A percentile compares a stretch with the other conserved stretches of the same genome.
Evolutionary conservation across 2,797 vertebrate species (phyloP).

Genomic region (Catostomus latipinnis): DNA sequence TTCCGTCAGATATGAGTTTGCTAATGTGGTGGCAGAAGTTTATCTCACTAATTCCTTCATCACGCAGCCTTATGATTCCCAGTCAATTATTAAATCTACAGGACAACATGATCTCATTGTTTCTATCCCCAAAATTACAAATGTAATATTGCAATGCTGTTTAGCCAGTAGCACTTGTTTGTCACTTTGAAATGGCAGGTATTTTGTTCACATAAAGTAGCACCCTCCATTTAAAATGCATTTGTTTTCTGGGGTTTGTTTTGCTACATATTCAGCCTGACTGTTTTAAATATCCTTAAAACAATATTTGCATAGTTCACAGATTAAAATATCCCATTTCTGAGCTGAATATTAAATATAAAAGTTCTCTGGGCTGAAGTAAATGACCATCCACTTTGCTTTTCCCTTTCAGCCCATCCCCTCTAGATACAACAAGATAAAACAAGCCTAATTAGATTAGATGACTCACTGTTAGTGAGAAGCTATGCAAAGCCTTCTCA

Average conservation of each 20-base stretch:
- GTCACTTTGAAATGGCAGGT: not conserved
- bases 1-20: constrained; percentile 45
- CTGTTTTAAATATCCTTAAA: constrained; percentile 25
- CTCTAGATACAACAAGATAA: constrained; percentile 10
- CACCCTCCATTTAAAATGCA: not conserved
- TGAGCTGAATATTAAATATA: not conserved
- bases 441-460: constrained; percentile 28
- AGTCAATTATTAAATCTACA: constrained; percentile 22
- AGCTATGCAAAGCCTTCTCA: constrained; percentile 29
- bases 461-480: constrained; percentile 37
- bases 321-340: not conserved
- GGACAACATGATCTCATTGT: not conserved
- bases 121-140: not conserved
- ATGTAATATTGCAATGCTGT: not conserved
- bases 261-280: not conserved
- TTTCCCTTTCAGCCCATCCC: not conserved
- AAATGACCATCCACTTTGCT: constrained; percentile 7
- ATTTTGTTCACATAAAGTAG: not conserved
- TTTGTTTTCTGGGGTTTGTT: not conserved
- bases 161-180: not conserved
- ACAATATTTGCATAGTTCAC: not conserved
- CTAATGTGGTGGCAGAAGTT: constrained; percentile 38
- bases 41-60: constrained; percentile 30
- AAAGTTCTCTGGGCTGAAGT: not conserved
- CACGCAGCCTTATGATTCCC: constrained; percentile 11